These are phyloP conservation scores for Drosophila erecta DNA, from an alignment of 1,140 invertebrate species.

Conservation along the genomic window DNA sequence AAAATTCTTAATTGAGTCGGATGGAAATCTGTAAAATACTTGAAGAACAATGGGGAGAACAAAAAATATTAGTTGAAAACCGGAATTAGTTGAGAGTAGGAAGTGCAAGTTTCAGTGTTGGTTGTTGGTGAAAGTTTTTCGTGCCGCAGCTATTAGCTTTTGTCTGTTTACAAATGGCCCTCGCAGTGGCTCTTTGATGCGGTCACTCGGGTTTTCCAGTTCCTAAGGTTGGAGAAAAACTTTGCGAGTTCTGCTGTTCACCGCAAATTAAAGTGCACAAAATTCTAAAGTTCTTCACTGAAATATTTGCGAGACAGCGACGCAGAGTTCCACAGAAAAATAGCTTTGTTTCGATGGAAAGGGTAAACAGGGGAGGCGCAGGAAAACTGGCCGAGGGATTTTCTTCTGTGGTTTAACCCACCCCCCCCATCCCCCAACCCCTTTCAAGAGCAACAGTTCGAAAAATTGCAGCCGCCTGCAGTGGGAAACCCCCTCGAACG, in stretches of 20 bases:
- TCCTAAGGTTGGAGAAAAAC: constrained; percentile 44
- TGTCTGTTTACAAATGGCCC: constrained; percentile 61
- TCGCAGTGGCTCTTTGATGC: constrained; percentile 66
- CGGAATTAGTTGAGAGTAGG: not conserved
- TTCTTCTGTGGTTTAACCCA: constrained; percentile 49
- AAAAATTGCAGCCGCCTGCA: constrained; percentile 69
- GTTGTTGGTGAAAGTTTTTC: constrained; percentile 25
- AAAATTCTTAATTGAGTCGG: not conserved
- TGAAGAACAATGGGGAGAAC: not conserved
- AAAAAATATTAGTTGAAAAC: not conserved
- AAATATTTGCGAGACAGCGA: constrained; percentile 53
- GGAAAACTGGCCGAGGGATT: constrained; percentile 33
- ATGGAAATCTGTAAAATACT: constrained; percentile 3
- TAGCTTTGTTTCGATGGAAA: constrained; percentile 66
- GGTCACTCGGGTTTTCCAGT: constrained; percentile 42
- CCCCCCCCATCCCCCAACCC: no score
- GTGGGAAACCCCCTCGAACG: constrained; percentile 22
- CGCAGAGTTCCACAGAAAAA: constrained; percentile 51
- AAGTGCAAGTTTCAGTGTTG: constrained; percentile 28
- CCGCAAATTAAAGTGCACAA: constrained; percentile 81
- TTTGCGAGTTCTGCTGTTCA: constrained; percentile 53
- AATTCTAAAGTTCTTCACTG: constrained; percentile 66
- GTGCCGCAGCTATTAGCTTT: constrained; percentile 60
- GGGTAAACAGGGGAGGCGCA: not conserved
- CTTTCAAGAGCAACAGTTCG: constrained; percentile 7